These are phyloP conservation scores for Strigamia maritima DNA, from an alignment of 2,888 invertebrate species.

Conservation along the genomic window DNA sequence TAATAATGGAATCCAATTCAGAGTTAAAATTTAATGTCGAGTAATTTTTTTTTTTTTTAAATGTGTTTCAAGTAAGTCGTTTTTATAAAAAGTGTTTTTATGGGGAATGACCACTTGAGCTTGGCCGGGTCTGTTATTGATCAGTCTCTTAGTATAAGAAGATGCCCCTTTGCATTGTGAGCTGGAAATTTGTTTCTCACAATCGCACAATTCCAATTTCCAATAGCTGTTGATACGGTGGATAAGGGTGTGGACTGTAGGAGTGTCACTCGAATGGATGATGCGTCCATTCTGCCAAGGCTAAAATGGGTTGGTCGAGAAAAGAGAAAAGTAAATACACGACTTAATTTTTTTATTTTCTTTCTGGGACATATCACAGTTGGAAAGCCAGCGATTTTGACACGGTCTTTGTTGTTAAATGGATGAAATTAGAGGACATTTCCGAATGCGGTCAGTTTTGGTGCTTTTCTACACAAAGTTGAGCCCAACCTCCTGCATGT, in stretches of 20 bases:
- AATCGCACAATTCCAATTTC: not conserved
- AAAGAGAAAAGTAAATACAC: constrained; percentile 14
- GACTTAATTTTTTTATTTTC: not conserved
- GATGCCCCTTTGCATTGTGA: constrained; percentile 26
- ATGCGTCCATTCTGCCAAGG: not conserved
- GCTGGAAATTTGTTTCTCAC: constrained; percentile 22
- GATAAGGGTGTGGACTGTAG: constrained; percentile 1
- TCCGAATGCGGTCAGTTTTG: constrained; percentile 11
- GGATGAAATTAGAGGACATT: constrained; percentile 26
- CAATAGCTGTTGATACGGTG: constrained; percentile 15
- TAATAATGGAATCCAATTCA: not conserved
- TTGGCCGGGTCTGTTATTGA: constrained; percentile 9
- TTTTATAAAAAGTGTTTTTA: not conserved
- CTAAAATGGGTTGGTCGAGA: not conserved
- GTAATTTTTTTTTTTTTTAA: not conserved
- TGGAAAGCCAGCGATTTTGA: not conserved
- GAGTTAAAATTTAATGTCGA: not conserved
- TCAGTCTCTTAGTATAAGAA: constrained; percentile 6
- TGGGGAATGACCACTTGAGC: constrained; percentile 13
- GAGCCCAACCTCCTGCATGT: constrained; percentile 32
- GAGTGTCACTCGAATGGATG: not conserved
- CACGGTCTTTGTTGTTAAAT: constrained; percentile 18
- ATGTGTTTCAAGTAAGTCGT: not conserved
- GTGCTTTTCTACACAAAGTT: constrained; percentile 29
- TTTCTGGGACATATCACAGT: not conserved